phyloP scores from a whole-genome alignment of 1,140 invertebrate genomes.

The Rhyzopertha dominica region DNA sequence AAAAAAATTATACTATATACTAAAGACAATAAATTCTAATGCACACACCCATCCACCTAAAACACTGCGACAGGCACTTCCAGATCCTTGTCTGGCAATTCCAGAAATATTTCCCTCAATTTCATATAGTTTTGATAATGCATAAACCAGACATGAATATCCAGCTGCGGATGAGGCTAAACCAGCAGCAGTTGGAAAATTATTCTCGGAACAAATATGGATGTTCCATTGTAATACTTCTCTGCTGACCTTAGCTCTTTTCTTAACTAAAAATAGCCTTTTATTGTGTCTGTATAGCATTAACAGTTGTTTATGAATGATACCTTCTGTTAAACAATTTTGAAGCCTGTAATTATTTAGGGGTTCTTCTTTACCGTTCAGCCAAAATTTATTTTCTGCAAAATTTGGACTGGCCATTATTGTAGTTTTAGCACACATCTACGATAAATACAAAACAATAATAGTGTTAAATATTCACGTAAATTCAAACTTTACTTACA shows the following conservation, averaged over 20 bases:
- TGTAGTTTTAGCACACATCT: constrained; percentile 90
- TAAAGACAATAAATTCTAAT: background rate
- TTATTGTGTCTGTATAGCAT: too few species aligned
- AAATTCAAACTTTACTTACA: constrained; percentile 49
- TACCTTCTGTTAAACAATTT: constrained; percentile 75
- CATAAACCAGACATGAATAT: constrained; percentile 80
- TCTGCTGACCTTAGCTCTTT: constrained; percentile 20
- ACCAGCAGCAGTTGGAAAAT: constrained; percentile 98
- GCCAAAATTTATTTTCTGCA: constrained; percentile 75
- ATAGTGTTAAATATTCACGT: background rate
- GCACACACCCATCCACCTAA: constrained; percentile 84
- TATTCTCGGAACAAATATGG: constrained; percentile 90
- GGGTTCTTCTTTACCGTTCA: constrained; percentile 79
- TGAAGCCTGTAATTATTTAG: constrained; percentile 68
- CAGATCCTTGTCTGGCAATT: constrained; percentile 85
- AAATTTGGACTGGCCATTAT: constrained; percentile 69
- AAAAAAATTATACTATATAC: background rate
- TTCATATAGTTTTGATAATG: constrained; percentile 72
- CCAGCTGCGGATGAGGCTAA: constrained; percentile 97
- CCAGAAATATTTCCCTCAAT: constrained; percentile 75
- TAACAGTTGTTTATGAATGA: too few species aligned
- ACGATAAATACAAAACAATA: constrained; percentile 4
- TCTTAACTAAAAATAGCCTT: constrained; percentile 42
- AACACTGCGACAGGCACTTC: constrained; percentile 93
- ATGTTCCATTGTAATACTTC: constrained; percentile 63